These are phyloP conservation scores for Paracyclopina nana DNA, from an alignment of 1,140 invertebrate genomes.

Conservation along the genomic window DNA sequence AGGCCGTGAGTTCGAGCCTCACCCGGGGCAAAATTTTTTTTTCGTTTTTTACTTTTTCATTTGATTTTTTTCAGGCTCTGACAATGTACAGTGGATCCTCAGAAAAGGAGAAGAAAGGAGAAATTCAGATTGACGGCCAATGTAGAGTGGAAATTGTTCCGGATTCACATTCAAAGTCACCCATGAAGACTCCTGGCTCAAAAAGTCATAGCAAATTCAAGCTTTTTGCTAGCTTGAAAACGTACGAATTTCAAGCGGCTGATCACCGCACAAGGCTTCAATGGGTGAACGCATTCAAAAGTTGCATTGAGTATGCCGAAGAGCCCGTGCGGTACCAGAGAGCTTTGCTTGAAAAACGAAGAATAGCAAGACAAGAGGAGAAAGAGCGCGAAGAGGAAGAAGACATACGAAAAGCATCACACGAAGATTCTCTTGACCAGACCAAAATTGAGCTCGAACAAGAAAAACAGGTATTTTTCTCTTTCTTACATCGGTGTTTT, in stretches of 20 bases:
- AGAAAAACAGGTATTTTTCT: not conserved
- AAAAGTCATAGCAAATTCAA: constrained; percentile 9
- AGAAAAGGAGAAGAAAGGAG: constrained; percentile 46
- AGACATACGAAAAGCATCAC: constrained; percentile 1
- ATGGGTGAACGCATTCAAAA: not conserved
- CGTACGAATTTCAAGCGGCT: constrained; percentile 11
- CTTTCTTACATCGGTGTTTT: not conserved
- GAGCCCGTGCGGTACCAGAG: constrained; percentile 7
- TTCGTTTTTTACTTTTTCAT: no score
- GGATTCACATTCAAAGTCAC: constrained; percentile 20
- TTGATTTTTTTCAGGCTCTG: no score
- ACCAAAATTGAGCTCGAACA: not conserved
- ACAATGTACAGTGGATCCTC: constrained; percentile 47
- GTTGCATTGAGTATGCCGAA: not conserved
- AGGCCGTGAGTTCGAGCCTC: constrained; percentile 91
- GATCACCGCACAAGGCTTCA: constrained; percentile 10
- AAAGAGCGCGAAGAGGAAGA: constrained; percentile 3
- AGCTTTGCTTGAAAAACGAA: not conserved
- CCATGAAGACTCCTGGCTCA: constrained; percentile 6
- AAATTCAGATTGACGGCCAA: constrained; percentile 39
- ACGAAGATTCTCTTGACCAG: no score
- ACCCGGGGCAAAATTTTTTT: constrained; percentile 54
- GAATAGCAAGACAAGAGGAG: constrained; percentile 5
- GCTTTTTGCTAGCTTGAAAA: constrained; percentile 4
- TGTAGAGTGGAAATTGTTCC: constrained; percentile 39